Conservation (phyloP, 2,888 invertebrate genomes). For the Psylliodes chrysocephalus region DNA sequence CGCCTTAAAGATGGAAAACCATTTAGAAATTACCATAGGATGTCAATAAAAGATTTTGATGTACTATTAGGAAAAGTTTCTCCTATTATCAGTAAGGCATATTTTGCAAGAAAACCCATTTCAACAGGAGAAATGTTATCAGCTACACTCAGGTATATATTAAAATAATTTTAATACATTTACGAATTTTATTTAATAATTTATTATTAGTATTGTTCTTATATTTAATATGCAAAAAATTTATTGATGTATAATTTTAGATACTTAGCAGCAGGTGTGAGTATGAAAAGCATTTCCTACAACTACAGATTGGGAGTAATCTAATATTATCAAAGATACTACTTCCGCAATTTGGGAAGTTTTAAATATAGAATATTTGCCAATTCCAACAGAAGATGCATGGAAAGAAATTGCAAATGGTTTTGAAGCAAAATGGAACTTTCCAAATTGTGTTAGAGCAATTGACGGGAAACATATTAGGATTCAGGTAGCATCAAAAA, state of each 20-base stretch:
- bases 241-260: conserved; percentile 5
- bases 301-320: conserved; percentile 24
- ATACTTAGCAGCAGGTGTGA: conserved; percentile 12
- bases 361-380: too few relatives aligned
- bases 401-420: too few relatives aligned
- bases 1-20: conserved; percentile 3
- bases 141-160: conserved; percentile 5
- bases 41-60: conserved; percentile 10
- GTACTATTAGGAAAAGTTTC: neutral
- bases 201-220: too few relatives aligned
- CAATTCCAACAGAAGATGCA: too few relatives aligned
- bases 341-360: too few relatives aligned
- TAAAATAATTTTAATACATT: neutral
- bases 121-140: conserved; percentile 16
- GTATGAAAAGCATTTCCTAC: conserved; percentile 13
- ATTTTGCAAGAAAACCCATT: conserved; percentile 1
- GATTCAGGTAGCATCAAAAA: conserved; percentile 23
- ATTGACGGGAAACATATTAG: too few relatives aligned
- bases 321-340: conserved; percentile 40
- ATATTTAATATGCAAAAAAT: conserved; percentile 9
- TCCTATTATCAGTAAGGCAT: neutral
- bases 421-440: too few relatives aligned
- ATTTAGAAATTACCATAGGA: conserved; percentile 8
- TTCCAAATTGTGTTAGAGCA: too few relatives aligned
- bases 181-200: too few relatives aligned